Conservation (phyloP, 2,888 invertebrate genomes). For the Geotrupes spiniger region DNA sequence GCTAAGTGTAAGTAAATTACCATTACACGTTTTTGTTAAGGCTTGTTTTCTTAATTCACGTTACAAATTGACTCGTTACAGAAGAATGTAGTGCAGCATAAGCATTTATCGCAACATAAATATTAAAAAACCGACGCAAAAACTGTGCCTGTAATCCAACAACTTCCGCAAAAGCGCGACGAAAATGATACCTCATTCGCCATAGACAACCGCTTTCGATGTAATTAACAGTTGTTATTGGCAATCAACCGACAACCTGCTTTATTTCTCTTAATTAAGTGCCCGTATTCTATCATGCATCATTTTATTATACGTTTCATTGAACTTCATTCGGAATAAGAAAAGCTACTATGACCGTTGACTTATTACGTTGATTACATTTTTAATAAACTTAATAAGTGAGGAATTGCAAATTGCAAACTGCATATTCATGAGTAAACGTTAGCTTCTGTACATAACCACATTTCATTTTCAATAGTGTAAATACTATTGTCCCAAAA, state of each 20-base stretch:
- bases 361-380: not conserved
- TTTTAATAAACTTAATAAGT: not conserved
- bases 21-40: too few species aligned
- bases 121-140: too few species aligned
- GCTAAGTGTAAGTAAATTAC: too few species aligned
- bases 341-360: not conserved
- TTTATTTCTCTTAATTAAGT: slow-evolving; percentile 18
- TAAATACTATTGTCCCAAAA: too few species aligned
- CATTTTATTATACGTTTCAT: slow-evolving; percentile 19
- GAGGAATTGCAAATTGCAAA: not conserved
- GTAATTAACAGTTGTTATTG: slow-evolving; percentile 19
- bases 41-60: too few species aligned
- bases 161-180: slow-evolving; percentile 15
- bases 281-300: slow-evolving; percentile 20
- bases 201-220: slow-evolving; percentile 2
- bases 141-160: not conserved
- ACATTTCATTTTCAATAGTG: too few species aligned
- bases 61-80: too few species aligned
- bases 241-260: slow-evolving; percentile 16
- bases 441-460: too few species aligned
- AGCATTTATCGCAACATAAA: too few species aligned
- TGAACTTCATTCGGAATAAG: slow-evolving; percentile 15
- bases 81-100: too few species aligned
- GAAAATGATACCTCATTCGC: slow-evolving; percentile 10
- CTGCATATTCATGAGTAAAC: too few species aligned